phyloP scores from a whole-genome alignment of 2,888 invertebrate genomes.

The Drosophila merina region DNA sequence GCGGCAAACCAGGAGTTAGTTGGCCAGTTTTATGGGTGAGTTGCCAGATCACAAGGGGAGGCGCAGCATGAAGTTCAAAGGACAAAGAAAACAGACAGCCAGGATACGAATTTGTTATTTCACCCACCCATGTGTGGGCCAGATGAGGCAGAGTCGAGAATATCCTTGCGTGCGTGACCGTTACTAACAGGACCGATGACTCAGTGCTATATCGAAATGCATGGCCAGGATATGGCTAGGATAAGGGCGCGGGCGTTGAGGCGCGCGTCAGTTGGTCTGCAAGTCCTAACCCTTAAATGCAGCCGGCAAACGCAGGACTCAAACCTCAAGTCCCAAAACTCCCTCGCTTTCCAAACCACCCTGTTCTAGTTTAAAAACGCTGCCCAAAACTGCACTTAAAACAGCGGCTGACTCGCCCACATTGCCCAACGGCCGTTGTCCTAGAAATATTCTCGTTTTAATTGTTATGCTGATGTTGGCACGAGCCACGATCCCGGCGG shows the following conservation, averaged over 20 bases:
- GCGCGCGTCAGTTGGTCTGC: conserved; percentile 68
- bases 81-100: conserved; percentile 45
- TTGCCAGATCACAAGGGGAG: conserved; percentile 42
- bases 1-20: conserved; percentile 53
- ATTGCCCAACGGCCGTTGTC: conserved; percentile 58
- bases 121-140: conserved; percentile 58
- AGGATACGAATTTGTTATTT: neutral
- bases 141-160: conserved; percentile 45
- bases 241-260: conserved; percentile 38
- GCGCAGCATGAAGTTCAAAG: conserved; percentile 61
- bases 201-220: conserved; percentile 61
- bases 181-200: conserved; percentile 59
- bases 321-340: conserved; percentile 4
- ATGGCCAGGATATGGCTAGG: conserved; percentile 24
- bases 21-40: conserved; percentile 54
- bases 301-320: conserved; percentile 48
- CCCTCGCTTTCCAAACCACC: conserved; percentile 52
- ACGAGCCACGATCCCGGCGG: conserved; percentile 58
- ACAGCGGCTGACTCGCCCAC: conserved; percentile 63
- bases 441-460: conserved; percentile 65
- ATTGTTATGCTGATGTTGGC: conserved; percentile 75
- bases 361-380: conserved; percentile 64
- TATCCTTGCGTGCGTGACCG: conserved; percentile 72
- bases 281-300: conserved; percentile 68
- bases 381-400: conserved; percentile 24